phyloP scores from a whole-genome alignment of 1,140 invertebrate species.

The Microplitis demolitor region DNA sequence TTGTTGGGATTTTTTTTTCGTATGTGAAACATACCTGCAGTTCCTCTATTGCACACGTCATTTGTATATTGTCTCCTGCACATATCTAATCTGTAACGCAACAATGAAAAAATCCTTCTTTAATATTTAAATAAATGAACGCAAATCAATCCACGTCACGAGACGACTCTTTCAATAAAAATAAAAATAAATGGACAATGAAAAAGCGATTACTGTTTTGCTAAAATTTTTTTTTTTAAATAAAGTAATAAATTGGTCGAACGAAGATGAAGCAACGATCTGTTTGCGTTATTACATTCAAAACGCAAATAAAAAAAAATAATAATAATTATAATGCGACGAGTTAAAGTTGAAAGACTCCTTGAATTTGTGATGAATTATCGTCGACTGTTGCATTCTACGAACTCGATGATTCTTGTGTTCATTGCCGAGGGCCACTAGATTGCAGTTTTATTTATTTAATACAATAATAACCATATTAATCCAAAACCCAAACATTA shows the following conservation, averaged over 20 bases:
- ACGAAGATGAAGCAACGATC: too few species aligned
- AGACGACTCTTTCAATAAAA: slow-evolving; percentile 33
- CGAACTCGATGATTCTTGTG: slow-evolving; percentile 16
- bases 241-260: too few species aligned
- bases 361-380: background rate
- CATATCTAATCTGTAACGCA: slow-evolving; percentile 94
- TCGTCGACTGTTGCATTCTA: slow-evolving; percentile 15
- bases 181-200: too few species aligned
- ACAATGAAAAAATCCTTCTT: slow-evolving; percentile 57
- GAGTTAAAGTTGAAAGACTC: background rate
- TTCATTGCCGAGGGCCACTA: slow-evolving; percentile 25
- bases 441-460: slow-evolving; percentile 17
- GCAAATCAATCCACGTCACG: slow-evolving; percentile 40
- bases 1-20: slow-evolving; percentile 13
- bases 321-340: background rate
- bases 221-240: too few species aligned
- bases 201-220: too few species aligned
- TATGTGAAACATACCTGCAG: slow-evolving; percentile 81
- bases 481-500: slow-evolving; percentile 29
- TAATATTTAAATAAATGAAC: slow-evolving; percentile 41
- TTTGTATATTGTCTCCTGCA: slow-evolving; percentile 92
- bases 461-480: slow-evolving; percentile 7
- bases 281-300: too few species aligned
- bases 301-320: background rate
- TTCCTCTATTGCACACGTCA: slow-evolving; percentile 96